phyloP scores from a whole-genome alignment of 2,113 vertebrate genomes.

The Aphyosemion australe region DNA sequence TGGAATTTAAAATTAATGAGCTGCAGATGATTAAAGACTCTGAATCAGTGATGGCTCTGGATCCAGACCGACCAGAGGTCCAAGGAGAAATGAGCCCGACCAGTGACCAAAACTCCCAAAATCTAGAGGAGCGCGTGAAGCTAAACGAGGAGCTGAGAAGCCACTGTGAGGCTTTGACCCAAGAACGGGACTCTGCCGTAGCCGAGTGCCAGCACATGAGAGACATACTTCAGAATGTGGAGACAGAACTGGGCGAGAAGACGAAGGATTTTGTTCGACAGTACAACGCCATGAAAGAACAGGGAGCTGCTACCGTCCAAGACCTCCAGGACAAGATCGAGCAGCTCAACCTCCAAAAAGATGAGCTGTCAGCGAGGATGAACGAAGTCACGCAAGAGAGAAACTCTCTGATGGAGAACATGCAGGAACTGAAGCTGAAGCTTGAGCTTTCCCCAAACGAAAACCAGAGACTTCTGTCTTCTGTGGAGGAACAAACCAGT shows the following conservation, averaged over 20 bases:
- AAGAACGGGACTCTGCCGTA: slow-evolving; percentile 85
- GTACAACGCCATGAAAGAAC: slow-evolving; percentile 88
- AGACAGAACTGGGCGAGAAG: slow-evolving; percentile 85
- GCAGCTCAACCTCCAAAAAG: slow-evolving; percentile 82
- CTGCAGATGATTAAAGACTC: slow-evolving; percentile 87
- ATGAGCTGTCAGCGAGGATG: slow-evolving; percentile 77
- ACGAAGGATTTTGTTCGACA: slow-evolving; percentile 87
- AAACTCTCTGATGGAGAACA: slow-evolving; percentile 78
- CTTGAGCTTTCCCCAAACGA: slow-evolving; percentile 64
- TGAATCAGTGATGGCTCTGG: slow-evolving; percentile 58
- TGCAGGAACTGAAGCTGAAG: slow-evolving; percentile 75
- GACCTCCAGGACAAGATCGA: slow-evolving; percentile 86
- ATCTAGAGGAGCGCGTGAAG: slow-evolving; percentile 76
- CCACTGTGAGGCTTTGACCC: slow-evolving; percentile 78
- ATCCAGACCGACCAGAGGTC: slow-evolving; percentile 65
- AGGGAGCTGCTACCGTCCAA: slow-evolving; percentile 81
- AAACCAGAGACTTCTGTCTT: slow-evolving; percentile 51
- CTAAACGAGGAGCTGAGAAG: slow-evolving; percentile 76
- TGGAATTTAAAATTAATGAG: slow-evolving; percentile 97
- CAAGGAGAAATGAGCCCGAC: slow-evolving; percentile 65
- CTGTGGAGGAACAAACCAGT: slow-evolving; percentile 42
- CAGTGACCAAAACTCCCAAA: slow-evolving; percentile 22
- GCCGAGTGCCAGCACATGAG: slow-evolving; percentile 83
- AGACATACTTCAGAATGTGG: slow-evolving; percentile 84
- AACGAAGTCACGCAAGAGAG: slow-evolving; percentile 80